Evolutionary conservation across 2,888 invertebrate species (phyloP), one percentile per base, ranked within the genome.

Genomic region (Caenorhabditis panamensis): DNA sequence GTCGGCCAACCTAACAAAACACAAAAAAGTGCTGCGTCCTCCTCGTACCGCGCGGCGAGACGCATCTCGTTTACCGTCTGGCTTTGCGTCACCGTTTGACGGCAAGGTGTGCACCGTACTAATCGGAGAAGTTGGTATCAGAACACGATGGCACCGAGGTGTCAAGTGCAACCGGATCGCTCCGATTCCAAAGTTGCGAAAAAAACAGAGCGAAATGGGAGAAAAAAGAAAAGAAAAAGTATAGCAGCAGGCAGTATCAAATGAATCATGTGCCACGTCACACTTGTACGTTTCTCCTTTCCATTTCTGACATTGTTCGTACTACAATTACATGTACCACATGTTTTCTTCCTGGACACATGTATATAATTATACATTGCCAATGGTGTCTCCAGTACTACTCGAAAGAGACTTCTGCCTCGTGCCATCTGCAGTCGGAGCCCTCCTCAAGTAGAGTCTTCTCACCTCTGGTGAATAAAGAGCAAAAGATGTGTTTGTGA

Each of bases 111-210:
- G 71, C 71, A 71, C 53, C 53, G 53, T 71, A 71, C 71, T 71
- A 71, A 71, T 71, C 71, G 54, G 54, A 6, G 9, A 9, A 6
- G 13, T 16, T 41, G 51, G 51, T 51, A 51, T 51, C 51, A 54
- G 51, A 64, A 36, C 36, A 54, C 37, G 63, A 59, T 59, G 73
- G 66, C 63, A 73, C 44, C 36, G 51, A 73, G 22, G 73, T 73
- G 73, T 66, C 73, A 73, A 73, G 47, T 73, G 73, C 66, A 73
- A 73, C 73, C 66, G 73, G 73, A 73, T 73, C 62, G 26, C 26
- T 4, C 18, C 28, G 24, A 54, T 31, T 31, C 9, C 31, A n/a
- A n/a, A n/a, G n/a, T n/a, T n/a, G n/a, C n/a, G n/a, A n/a, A n/a
- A n/a, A n/a, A n/a, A n/a, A n/a, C n/a, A n/a, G n/a, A n/a, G n/a